phyloP scores from a whole-genome alignment of 2,113 vertebrate genomes.

The Lamprotornis superbus region DNA sequence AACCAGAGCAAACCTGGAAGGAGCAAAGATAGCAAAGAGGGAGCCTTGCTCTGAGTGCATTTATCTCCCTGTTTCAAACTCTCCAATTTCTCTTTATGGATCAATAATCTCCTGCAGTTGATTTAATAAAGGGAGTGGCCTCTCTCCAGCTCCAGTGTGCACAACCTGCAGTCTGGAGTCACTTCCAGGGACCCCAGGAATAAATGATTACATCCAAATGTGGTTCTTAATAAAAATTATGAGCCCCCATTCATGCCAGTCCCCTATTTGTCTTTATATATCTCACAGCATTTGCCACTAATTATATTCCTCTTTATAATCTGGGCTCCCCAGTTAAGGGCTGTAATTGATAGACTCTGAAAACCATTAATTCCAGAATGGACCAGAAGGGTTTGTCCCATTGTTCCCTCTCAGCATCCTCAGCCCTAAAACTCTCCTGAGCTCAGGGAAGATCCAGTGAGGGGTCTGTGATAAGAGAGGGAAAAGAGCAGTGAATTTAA shows the following conservation, averaged over 20 bases:
- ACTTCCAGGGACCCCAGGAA: slow-evolving; percentile 28
- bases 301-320: slow-evolving; percentile 78
- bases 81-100: slow-evolving; percentile 21
- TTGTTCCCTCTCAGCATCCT: slow-evolving; percentile 1
- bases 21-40: background rate
- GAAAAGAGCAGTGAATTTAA: background rate
- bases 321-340: slow-evolving; percentile 76
- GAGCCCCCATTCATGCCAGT: slow-evolving; percentile 47
- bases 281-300: slow-evolving; percentile 71
- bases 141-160: background rate
- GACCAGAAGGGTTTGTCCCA: slow-evolving; percentile 65
- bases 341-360: slow-evolving; percentile 83
- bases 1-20: background rate
- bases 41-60: background rate
- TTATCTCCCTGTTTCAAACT: background rate
- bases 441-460: background rate
- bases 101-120: slow-evolving; percentile 33
- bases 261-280: slow-evolving; percentile 70
- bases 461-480: background rate
- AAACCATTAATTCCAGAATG: slow-evolving; percentile 70
- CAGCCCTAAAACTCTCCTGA: slow-evolving; percentile 9
- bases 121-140: slow-evolving; percentile 38
- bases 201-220: slow-evolving; percentile 48
- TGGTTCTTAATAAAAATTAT: slow-evolving; percentile 57
- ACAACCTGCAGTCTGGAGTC: slow-evolving; percentile 32